Conservation (phyloP, 2,797 vertebrate genomes). For the Hippopotamyrus pictus region DNA sequence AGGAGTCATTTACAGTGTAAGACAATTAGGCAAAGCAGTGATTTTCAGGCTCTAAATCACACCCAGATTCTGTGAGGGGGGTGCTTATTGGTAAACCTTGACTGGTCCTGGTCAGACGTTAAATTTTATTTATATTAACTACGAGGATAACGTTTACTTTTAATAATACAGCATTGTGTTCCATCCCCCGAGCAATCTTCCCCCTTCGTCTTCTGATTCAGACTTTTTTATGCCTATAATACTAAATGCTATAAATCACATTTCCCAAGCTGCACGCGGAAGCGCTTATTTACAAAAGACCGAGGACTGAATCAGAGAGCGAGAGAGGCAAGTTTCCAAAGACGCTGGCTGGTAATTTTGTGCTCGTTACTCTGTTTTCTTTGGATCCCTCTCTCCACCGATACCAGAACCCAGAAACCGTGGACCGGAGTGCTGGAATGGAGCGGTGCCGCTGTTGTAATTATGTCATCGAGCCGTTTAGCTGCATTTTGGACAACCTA, state of each 20-base stretch:
- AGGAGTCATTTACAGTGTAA: slow-evolving; percentile 32
- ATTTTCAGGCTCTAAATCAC: slow-evolving; percentile 56
- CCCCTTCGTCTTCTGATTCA: neutral
- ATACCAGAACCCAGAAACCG: slow-evolving; percentile 45
- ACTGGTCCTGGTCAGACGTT: slow-evolving; percentile 40
- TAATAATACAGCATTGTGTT: slow-evolving; percentile 19
- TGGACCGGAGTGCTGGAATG: slow-evolving; percentile 36
- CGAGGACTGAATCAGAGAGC: slow-evolving; percentile 39
- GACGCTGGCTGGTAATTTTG: slow-evolving; percentile 48
- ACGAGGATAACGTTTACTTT: neutral
- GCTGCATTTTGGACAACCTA: slow-evolving; percentile 33
- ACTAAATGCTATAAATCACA: slow-evolving; percentile 28
- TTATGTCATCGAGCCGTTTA: slow-evolving; percentile 34
- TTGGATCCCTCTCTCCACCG: slow-evolving; percentile 53
- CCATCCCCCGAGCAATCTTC: slow-evolving; percentile 21
- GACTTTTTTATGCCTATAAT: slow-evolving; percentile 26
- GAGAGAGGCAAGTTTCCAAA: slow-evolving; percentile 49
- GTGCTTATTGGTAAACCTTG: slow-evolving; percentile 58
- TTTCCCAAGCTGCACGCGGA: slow-evolving; percentile 51
- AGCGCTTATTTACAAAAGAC: slow-evolving; percentile 53
- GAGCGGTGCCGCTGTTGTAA: slow-evolving; percentile 41
- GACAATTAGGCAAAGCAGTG: slow-evolving; percentile 64
- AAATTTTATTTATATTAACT: slow-evolving; percentile 14
- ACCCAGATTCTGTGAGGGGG: slow-evolving; percentile 29
- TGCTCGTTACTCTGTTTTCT: slow-evolving; percentile 55